Percentiles rank a stretch among this genome's conserved stretches.
These are phyloP conservation scores for Pteria penguin DNA, from an alignment of 2,888 invertebrate genomes.

Conservation along the genomic window DNA sequence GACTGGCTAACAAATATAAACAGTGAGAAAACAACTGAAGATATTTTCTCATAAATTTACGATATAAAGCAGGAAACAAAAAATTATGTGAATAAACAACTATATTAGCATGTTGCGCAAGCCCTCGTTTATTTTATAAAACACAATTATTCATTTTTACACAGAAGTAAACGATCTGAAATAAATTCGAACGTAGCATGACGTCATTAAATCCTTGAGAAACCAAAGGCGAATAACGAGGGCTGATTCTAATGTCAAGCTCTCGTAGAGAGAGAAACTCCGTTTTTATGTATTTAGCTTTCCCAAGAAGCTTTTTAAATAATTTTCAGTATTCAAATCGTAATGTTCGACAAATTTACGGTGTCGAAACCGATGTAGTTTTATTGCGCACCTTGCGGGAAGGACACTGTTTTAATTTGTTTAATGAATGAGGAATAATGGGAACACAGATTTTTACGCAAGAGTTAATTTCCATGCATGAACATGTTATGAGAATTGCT, in stretches of 20 bases:
- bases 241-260: not conserved
- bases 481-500: not conserved
- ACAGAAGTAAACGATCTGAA: not conserved
- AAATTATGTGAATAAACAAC: not conserved
- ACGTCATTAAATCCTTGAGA: not conserved
- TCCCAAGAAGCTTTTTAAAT: not conserved
- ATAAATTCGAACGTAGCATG: not conserved
- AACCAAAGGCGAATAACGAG: not conserved
- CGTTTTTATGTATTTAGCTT: not conserved
- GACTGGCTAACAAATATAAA: no score
- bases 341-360: not conserved
- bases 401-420: not conserved
- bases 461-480: not conserved
- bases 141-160: not conserved
- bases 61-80: not conserved
- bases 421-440: not conserved
- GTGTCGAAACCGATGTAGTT: not conserved
- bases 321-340: not conserved
- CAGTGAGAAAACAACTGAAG: not conserved
- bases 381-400: not conserved
- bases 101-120: not conserved
- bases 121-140: not conserved
- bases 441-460: not conserved
- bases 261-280: not conserved
- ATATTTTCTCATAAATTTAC: not conserved